Base-by-base conservation (phyloP, 92 coral and sea anemone species). In the Zoanthus sociatus region DNA sequence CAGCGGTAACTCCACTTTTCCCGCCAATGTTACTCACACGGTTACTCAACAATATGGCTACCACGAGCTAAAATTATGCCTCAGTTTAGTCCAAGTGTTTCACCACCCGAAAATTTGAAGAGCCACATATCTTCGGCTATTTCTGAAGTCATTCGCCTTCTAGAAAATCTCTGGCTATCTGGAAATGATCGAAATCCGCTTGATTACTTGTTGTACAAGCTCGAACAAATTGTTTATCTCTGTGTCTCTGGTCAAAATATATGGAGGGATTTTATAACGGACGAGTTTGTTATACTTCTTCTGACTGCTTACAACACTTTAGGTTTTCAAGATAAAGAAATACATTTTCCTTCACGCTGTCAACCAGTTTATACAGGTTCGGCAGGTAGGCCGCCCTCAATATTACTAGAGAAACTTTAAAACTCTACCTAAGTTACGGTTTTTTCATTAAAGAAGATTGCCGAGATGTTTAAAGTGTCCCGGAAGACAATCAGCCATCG, bases 191-290 rank as follows among this genome's bases (percentile, higher is more conserved):
- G 87, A 61, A 87, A 87, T 74, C 83, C 61, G 76, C 87, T 87
- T 33, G 90, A 87, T 73, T 78, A 79, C 77, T 73, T 53, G 83
- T 21, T 76, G 83, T 86, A 86, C 89, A 86, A 86, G 83, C 70
- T 73, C 76, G 88, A 78, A 15, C 87, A 77, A 86, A 45, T 77
- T 64, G 55, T 73, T 55, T 86, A 60, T 81, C 33, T 81, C 68
- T 81, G 85, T 81, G 68, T 81, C 31, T 60, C 73, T 53, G 37
- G 85, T 33, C 72, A 81, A 81, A 81, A 81, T 51, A 81, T 61
- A 51, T 81, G 85, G 73, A 21, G 31, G 74, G 37, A 81, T 81
- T 81, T 81, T 78, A 55, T 78, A 53, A 54, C 83, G 33, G 83
- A 78, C 83, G 83, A 78, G 69, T 37, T 78, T 51, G 68, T 48